A percentile compares a stretch with the other conserved stretches of the same genome.
Evolutionary conservation across 2,797 vertebrate genomes (phyloP).

Genomic region (Chaunax sp.): DNA sequence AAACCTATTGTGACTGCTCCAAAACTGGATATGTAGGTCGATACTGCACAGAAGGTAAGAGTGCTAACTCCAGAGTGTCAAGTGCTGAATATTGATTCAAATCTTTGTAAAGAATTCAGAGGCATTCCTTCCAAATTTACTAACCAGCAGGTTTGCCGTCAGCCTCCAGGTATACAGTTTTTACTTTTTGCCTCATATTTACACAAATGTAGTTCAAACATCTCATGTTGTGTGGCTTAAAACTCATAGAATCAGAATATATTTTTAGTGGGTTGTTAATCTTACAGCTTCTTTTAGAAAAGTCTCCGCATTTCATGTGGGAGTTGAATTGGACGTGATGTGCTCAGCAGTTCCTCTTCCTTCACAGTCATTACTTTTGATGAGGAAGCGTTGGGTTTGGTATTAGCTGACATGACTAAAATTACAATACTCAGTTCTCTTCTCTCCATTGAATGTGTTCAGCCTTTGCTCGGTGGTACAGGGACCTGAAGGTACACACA

Average conservation of each 20-base stretch:
- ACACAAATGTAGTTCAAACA: conserved; percentile 2
- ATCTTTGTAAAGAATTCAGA: conserved; percentile 46
- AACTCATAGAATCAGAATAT: conserved; percentile 23
- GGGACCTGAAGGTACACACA: conserved; percentile 80
- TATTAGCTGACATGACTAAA: conserved; percentile 73
- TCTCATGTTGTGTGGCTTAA: conserved; percentile 9
- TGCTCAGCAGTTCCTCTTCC: conserved; percentile 64
- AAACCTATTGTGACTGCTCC: conserved; percentile 95
- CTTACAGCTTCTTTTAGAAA: conserved; percentile 46
- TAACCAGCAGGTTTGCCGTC: conserved; percentile 16
- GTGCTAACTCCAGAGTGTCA: conserved; percentile 53
- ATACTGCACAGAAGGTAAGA: conserved; percentile 97
- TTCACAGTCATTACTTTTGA: conserved; percentile 75
- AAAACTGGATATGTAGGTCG: conserved; percentile 93
- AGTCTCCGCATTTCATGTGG: conserved; percentile 63
- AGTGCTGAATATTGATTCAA: conserved; percentile 60
- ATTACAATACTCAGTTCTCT: conserved; percentile 68
- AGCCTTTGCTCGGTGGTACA: conserved; percentile 76
- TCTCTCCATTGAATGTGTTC: conserved; percentile 74
- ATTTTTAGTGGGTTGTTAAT: conserved; percentile 43
- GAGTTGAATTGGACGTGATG: conserved; percentile 67
- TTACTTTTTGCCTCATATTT: not conserved
- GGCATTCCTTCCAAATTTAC: conserved; percentile 40
- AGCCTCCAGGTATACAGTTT: conserved; percentile 20
- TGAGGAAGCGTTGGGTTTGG: conserved; percentile 58